Base-by-base conservation (phyloP, 1,140 invertebrate genomes). In the Heterodera schachtii region DNA sequence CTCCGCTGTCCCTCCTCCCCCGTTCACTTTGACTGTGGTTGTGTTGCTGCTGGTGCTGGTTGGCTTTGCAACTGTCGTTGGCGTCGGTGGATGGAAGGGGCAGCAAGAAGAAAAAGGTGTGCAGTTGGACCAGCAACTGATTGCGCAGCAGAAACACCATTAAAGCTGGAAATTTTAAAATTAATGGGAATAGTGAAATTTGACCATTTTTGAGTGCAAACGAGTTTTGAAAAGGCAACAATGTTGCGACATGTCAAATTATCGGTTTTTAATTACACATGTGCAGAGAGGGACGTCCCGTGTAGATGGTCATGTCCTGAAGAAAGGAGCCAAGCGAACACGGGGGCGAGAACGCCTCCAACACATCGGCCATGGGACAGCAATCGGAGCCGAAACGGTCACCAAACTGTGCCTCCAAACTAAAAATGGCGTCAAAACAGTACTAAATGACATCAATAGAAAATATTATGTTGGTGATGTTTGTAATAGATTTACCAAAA, bases 101-200 rank as follows among this genome's bases (percentile, higher is more conserved):
- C 8, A 84, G 16, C 74, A 85, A 70, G 49, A 79, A 87, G 52
- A 85, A 13, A 47, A 74, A 85, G 13, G 79, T 83, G 82, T 85
- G 84, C 52, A 85, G 44, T 71, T 85, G 84, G 43, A 85, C 74
- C 13, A 85, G 46, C 43, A 86, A 71, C 67, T 85, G 86, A 49
- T 85, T 85, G 47, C 84, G 41, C n/a, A 85, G 47, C 13, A 85
- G 41, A 44, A 85, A 85, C 43, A 85, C 66, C 44, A 85, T 41
- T 82, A 85, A 77, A 46, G 64, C 77, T 78, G 5, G 4, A 69
- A 31, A 31, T 31, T 31, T 31, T 0, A 31, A 31, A 31, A 31
- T 31, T 31, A 31, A 1, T 31, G 31, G 31, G 31, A 31, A 31
- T 1, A 31, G 31, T 31, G 31, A 31, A 31, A 31, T 31, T 31